These are phyloP conservation scores for Nasonia oneida DNA, from an alignment of 2,888 invertebrate species.

Conservation along the genomic window DNA sequence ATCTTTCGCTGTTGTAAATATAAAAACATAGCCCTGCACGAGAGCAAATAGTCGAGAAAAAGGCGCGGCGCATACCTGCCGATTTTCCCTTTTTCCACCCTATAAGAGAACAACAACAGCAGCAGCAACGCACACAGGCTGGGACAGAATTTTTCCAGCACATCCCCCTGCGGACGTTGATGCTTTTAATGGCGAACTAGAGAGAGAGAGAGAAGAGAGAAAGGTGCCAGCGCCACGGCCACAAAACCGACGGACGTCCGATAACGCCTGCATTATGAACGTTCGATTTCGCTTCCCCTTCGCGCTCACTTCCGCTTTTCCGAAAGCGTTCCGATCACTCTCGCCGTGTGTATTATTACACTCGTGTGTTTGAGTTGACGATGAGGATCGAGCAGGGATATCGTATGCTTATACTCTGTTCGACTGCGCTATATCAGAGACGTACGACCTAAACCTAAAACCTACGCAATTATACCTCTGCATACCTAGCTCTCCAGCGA, in stretches of 20 bases:
- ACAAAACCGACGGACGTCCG: slow-evolving; percentile 35
- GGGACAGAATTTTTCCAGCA: neutral
- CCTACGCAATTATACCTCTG: neutral
- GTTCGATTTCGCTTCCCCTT: slow-evolving; percentile 50
- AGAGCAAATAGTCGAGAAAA: neutral
- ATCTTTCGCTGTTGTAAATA: no score
- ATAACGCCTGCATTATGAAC: slow-evolving; percentile 48
- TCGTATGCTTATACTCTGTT: no score
- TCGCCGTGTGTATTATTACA: neutral
- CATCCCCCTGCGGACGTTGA: neutral
- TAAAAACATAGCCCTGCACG: no score
- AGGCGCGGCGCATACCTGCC: no score
- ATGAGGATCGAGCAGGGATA: no score
- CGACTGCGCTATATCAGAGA: no score
- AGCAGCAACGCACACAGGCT: neutral
- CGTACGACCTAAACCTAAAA: no score
- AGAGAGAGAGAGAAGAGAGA: slow-evolving; percentile 4
- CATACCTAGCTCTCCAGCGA: neutral
- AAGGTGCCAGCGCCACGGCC: neutral
- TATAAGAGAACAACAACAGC: neutral
- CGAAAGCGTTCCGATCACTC: slow-evolving; percentile 4
- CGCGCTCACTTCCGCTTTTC: slow-evolving; percentile 48
- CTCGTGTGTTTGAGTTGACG: no score
- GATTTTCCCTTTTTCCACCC: no score
- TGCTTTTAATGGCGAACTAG: slow-evolving; percentile 17